Percentiles rank a stretch among this genome's conserved stretches.
Conservation (phyloP, 2,113 vertebrate genomes). For the Sceloporus tristichus region DNA sequence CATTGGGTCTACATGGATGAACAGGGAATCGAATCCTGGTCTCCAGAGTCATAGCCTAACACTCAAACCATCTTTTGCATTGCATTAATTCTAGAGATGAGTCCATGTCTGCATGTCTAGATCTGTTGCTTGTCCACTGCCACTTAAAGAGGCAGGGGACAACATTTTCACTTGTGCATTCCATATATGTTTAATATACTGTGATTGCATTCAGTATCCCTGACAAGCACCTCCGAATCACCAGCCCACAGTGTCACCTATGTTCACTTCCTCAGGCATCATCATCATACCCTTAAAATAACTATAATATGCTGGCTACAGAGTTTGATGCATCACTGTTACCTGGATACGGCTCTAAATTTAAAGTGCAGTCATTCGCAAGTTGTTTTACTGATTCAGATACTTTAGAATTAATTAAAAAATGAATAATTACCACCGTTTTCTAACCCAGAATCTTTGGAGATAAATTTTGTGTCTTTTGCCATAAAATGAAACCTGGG, state of each 20-base stretch:
- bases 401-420: conserved; percentile 29
- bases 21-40: too few species aligned
- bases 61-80: background rate
- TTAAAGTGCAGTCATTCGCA: background rate
- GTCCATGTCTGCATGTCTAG: background rate
- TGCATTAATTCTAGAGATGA: background rate
- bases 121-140: background rate
- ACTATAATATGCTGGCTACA: background rate
- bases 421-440: background rate
- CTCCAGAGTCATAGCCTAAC: too few species aligned
- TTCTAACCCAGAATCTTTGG: background rate
- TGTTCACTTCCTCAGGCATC: conserved; percentile 25
- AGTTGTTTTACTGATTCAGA: background rate
- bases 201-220: conserved; percentile 4
- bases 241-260: conserved; percentile 24
- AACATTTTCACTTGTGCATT: background rate
- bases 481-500: background rate
- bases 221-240: conserved; percentile 3
- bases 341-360: conserved; percentile 21
- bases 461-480: background rate
- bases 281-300: conserved; percentile 32
- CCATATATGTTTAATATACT: background rate
- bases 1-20: too few species aligned
- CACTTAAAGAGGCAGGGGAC: background rate
- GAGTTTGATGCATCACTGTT: background rate